phyloP scores from a whole-genome alignment of 2,888 invertebrate genomes.

The Coenonympha arcania region DNA sequence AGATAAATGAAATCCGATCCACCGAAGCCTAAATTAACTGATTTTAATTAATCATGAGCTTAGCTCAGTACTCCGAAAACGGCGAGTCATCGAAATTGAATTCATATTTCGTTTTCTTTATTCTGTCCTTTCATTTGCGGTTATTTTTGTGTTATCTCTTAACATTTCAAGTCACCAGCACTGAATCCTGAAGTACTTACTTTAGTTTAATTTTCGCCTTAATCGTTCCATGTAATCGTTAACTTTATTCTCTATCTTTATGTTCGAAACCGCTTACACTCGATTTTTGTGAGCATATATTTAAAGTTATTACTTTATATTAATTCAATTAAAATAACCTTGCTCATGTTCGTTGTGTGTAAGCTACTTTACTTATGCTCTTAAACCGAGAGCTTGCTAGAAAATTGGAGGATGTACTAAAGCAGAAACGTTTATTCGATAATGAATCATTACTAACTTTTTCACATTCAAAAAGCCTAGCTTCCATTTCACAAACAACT shows the following conservation, averaged over 20 bases:
- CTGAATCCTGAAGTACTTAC: conserved; percentile 46
- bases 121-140: conserved; percentile 63
- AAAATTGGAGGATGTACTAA: not conserved
- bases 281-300: conserved; percentile 1
- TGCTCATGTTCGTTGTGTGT: conserved; percentile 1
- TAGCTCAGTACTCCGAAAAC: conserved; percentile 49
- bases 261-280: conserved; percentile 14
- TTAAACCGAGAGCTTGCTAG: not conserved
- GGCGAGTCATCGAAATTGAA: conserved; percentile 55
- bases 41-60: conserved; percentile 47
- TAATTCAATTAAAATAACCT: not conserved
- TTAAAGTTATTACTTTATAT: not conserved
- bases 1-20: conserved; percentile 50
- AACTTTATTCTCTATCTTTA: conserved; percentile 19
- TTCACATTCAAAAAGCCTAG: no score
- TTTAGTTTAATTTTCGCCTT: conserved; percentile 51
- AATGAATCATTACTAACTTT: no score
- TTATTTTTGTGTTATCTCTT: conserved; percentile 29
- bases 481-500: no score
- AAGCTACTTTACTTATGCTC: conserved; percentile 5
- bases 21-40: conserved; percentile 46
- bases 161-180: conserved; percentile 51
- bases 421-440: no score
- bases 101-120: conserved; percentile 54
- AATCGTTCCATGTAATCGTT: conserved; percentile 48